Conservation (phyloP, 2,113 vertebrate genomes). For the Hippocampus abdominalis region DNA sequence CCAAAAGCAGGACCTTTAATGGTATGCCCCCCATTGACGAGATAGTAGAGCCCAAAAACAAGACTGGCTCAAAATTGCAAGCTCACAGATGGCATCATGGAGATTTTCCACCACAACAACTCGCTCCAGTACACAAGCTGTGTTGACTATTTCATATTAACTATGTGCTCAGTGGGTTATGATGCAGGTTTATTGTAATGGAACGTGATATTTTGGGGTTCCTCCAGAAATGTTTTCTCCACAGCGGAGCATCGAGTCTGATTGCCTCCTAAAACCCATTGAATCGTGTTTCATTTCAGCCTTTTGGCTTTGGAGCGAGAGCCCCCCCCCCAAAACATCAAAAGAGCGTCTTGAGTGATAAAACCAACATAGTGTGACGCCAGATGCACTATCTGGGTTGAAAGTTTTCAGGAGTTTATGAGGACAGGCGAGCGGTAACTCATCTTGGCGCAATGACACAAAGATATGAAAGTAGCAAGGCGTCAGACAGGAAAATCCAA, state of each 20-base stretch:
- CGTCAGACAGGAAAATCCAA: neutral
- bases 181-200: neutral
- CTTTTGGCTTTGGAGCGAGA: neutral
- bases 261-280: neutral
- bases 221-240: neutral
- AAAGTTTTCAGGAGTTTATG: neutral
- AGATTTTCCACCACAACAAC: neutral
- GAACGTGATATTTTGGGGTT: neutral
- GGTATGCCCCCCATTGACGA: too few relatives aligned
- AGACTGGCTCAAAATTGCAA: neutral
- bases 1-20: neutral
- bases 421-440: neutral
- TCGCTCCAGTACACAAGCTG: neutral
- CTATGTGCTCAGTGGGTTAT: neutral
- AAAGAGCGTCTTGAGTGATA: neutral
- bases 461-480: neutral
- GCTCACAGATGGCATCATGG: neutral
- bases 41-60: neutral
- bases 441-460: neutral
- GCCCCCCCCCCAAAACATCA: neutral
- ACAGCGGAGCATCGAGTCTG: neutral
- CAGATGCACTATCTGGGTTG: neutral
- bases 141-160: neutral
- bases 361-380: neutral
- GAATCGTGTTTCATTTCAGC: neutral